Evolutionary conservation across 2,113 vertebrate genomes (phyloP).

Genomic region (Clupea harengus): DNA sequence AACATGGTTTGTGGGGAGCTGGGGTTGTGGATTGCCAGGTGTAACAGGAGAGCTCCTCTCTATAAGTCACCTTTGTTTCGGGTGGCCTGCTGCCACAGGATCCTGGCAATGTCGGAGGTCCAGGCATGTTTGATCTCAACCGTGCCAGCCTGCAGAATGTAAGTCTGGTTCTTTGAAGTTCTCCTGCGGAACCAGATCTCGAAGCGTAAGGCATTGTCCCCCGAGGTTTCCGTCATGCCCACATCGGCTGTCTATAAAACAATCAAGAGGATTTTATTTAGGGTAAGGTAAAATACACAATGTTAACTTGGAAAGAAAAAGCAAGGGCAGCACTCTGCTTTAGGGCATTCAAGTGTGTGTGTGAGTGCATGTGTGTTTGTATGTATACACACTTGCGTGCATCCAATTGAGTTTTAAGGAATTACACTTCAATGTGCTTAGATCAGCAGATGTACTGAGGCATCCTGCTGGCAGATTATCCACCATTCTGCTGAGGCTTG

Average conservation of each 20-base stretch:
- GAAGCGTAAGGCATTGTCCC: conserved; percentile 76
- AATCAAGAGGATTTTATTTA: not conserved
- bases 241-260: conserved; percentile 79
- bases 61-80: conserved; percentile 85
- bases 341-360: not conserved
- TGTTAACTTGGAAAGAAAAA: not conserved
- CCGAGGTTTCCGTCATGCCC: conserved; percentile 80
- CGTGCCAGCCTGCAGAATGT: conserved; percentile 78
- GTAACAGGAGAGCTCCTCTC: conserved; percentile 26
- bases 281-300: not conserved
- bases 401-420: not conserved
- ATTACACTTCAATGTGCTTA: not conserved
- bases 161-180: conserved; percentile 79
- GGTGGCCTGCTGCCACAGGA: conserved; percentile 90
- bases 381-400: not conserved
- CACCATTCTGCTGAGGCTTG: not conserved
- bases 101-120: conserved; percentile 82
- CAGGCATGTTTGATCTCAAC: conserved; percentile 80
- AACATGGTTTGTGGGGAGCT: conserved; percentile 7
- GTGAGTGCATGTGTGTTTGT: not conserved
- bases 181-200: conserved; percentile 86
- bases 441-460: not conserved
- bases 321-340: not conserved
- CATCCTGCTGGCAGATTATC: conserved; percentile 10
- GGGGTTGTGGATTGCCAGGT: conserved; percentile 22